A percentile compares a stretch with the other conserved stretches of the same genome.
Conservation (phyloP, 2,113 vertebrate species). For the Sminthopsis crassicaudata region DNA sequence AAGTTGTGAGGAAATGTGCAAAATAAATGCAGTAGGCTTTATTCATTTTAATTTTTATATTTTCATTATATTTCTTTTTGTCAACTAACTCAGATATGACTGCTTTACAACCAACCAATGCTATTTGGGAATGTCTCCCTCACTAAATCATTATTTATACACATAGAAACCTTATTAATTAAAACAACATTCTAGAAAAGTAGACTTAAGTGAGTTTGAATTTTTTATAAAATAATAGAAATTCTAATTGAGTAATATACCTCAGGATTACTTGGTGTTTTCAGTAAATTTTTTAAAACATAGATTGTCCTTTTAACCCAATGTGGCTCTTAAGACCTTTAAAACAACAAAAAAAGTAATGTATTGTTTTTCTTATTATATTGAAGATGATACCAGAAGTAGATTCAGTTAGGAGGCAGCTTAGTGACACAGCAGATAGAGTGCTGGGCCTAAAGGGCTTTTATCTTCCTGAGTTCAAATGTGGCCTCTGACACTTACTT, state of each 20-base stretch:
- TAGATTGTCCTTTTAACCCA: neutral
- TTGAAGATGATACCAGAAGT: neutral
- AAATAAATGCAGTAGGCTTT: neutral
- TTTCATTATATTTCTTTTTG: neutral
- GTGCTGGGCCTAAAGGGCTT: too few species aligned
- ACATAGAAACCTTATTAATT: neutral
- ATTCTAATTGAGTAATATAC: neutral
- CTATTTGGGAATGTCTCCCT: neutral
- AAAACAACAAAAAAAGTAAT: too few species aligned
- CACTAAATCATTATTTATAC: neutral
- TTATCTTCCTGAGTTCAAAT: too few species aligned
- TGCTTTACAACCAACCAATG: neutral
- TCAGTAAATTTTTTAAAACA: neutral
- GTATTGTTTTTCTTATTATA: neutral
- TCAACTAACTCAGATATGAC: neutral
- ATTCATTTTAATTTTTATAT: neutral
- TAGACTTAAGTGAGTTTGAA: neutral
- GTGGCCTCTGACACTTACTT: too few species aligned
- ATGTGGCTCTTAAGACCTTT: neutral
- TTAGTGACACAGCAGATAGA: too few species aligned
- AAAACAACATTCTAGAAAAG: neutral
- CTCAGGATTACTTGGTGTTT: neutral
- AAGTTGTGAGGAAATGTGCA: neutral
- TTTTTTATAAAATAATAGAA: neutral
- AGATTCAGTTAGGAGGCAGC: too few species aligned